Evolutionary conservation across 1,140 invertebrate species (phyloP).

Genomic region (Ganaspis sp.): DNA sequence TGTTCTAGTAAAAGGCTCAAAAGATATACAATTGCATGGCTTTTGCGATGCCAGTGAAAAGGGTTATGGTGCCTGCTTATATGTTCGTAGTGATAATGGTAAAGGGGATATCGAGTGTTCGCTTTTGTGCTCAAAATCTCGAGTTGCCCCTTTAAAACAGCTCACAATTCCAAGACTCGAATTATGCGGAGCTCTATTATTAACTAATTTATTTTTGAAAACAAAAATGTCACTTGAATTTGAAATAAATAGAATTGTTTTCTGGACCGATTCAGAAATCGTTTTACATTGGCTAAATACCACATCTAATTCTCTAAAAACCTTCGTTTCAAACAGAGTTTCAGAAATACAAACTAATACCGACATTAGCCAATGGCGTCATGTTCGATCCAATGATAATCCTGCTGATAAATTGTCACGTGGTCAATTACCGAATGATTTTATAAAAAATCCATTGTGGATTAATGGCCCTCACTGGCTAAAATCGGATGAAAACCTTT

Average conservation of each 20-base stretch:
- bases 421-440: neutral
- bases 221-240: neutral
- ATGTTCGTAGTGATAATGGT: neutral
- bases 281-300: constrained; percentile 20
- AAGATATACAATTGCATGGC: constrained; percentile 22
- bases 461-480: neutral
- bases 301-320: neutral
- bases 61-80: constrained; percentile 22
- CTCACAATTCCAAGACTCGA: constrained; percentile 19
- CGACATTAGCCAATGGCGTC: neutral
- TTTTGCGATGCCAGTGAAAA: constrained; percentile 23
- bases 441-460: constrained; percentile 2
- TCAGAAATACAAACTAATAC: neutral
- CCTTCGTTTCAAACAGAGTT: constrained; percentile 28
- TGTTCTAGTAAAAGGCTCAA: neutral
- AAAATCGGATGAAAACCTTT: neutral
- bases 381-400: constrained; percentile 9
- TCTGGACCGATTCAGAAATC: constrained; percentile 32
- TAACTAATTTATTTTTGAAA: neutral
- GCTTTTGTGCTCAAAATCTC: constrained; percentile 1
- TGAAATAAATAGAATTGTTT: neutral
- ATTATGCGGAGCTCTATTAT: constrained; percentile 21
- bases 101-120: neutral
- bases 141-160: constrained; percentile 11
- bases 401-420: constrained; percentile 28